Evolutionary conservation across 2,113 vertebrate species (phyloP).

Genomic region (Otus sunia): DNA sequence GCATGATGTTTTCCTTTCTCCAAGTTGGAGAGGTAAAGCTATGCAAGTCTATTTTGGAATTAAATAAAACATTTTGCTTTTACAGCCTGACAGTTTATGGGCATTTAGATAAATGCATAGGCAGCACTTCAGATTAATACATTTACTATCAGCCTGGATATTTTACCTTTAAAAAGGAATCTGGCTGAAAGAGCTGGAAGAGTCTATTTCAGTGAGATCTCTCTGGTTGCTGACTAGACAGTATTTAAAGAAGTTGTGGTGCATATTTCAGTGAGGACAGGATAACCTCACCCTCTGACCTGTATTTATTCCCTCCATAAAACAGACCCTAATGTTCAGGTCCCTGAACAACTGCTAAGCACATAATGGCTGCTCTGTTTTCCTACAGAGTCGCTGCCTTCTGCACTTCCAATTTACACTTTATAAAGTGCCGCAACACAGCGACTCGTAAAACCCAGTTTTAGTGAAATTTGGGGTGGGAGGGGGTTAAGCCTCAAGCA

Average conservation of each 20-base stretch:
- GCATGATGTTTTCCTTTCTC: background rate
- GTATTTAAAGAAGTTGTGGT: background rate
- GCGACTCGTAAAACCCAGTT: background rate
- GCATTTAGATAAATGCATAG: background rate
- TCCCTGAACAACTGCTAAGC: background rate
- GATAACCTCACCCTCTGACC: background rate
- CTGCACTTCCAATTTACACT: background rate
- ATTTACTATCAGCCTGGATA: background rate
- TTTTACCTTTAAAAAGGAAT: constrained; percentile 7
- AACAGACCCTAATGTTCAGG: background rate
- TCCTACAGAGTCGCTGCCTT: background rate
- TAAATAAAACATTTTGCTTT: constrained; percentile 17
- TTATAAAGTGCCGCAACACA: background rate
- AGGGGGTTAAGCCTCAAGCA: background rate
- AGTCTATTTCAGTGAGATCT: background rate
- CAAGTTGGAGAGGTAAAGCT: background rate
- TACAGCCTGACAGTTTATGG: background rate
- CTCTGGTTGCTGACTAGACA: background rate
- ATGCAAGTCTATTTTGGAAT: background rate
- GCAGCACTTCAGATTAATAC: background rate
- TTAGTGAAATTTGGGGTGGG: background rate
- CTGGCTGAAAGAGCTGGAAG: background rate
- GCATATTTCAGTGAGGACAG: background rate
- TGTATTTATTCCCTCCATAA: background rate
- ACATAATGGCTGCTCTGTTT: background rate